phyloP scores from a whole-genome alignment of 2,797 vertebrate genomes.

The Ctenochaetus hawaiiensis region DNA sequence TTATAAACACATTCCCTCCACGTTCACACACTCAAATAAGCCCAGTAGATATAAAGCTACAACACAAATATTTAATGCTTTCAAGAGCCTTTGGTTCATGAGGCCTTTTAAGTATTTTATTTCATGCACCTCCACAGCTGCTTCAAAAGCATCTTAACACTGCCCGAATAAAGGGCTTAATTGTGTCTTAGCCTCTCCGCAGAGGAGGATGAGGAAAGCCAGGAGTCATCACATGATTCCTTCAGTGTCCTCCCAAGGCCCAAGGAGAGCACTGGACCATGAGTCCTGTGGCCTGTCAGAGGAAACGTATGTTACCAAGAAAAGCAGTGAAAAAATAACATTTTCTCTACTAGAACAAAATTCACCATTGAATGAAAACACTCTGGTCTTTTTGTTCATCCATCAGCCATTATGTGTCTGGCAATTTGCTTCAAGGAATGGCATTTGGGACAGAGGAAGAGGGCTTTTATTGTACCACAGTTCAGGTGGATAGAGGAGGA shows the following conservation, averaged over 20 bases:
- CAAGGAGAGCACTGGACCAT: constrained; percentile 85
- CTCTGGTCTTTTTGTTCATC: constrained; percentile 68
- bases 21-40: constrained; percentile 8
- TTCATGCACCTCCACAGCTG: constrained; percentile 81
- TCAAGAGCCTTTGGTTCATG: constrained; percentile 29
- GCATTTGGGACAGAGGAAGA: constrained; percentile 19
- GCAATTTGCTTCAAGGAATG: constrained; percentile 54
- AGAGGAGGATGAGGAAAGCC: constrained; percentile 35
- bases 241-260: constrained; percentile 83
- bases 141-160: constrained; percentile 76
- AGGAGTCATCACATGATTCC: constrained; percentile 83
- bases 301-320: constrained; percentile 33
- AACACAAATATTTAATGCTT: constrained; percentile 38
- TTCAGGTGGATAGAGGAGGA: constrained; percentile 44
- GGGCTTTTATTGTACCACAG: constrained; percentile 31
- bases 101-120: constrained; percentile 79
- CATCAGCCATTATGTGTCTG: constrained; percentile 63
- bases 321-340: constrained; percentile 55
- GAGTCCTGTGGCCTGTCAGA: constrained; percentile 60
- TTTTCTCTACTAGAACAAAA: constrained; percentile 78
- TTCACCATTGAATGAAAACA: constrained; percentile 83
- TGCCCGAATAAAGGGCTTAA: constrained; percentile 81
- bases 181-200: constrained; percentile 74
- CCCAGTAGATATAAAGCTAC: constrained; percentile 10
- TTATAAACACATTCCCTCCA: background rate